Evolutionary conservation across 2,797 vertebrate species (phyloP), one percentile per base, ranked within the genome.

Genomic region (Rhincodon typus): DNA sequence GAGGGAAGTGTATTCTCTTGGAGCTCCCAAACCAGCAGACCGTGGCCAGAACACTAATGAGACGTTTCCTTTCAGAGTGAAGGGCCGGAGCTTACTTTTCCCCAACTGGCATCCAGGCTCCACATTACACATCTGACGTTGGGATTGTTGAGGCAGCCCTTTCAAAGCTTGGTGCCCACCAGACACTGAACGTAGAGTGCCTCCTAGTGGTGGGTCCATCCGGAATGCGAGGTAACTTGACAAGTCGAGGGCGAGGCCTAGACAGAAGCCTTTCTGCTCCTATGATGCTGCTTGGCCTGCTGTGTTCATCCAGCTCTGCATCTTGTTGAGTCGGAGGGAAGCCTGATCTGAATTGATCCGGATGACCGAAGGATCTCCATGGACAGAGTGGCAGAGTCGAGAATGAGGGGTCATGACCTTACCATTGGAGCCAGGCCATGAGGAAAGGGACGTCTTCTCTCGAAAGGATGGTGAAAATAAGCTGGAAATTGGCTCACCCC

Each of bases 61-160:
- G 90, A 93, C 23, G 66, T 93, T 93, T 93, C 90, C 62, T 67
- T 62, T 93, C 90, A 69, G 62, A 67, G 62, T 69, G 6, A 93
- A 12, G 57, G 38, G 19, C 30, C 23, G 2, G 19, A 67, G 90
- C 34, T 67, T 67, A 38, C 38, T 93, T 93, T 93, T 34, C 88
- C 2, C 25, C 19, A 6, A 42, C 13, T n/a, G 12, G 7, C 10
- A 0, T 8, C 46, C 57, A 93, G 34, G 38, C 90, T 42, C 62
- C 62, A 42, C 62, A n/a, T 69, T 69, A 42, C 23, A 69, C 13
- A 12, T 69, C 62, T 93, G 90, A 93, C 25, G 66, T 19, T 67
- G 4, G 2, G 19, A 42, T 93, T 93, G 62, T 62, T 69, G n/a
- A 93, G n/a, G 66, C 34, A 93, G n/a, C 5, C 34, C n/a, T 34